A percentile compares a stretch with the other conserved stretches of the same genome.
Conservation (phyloP, 2,113 vertebrate genomes). For the Nothocercus nigrocapillus region DNA sequence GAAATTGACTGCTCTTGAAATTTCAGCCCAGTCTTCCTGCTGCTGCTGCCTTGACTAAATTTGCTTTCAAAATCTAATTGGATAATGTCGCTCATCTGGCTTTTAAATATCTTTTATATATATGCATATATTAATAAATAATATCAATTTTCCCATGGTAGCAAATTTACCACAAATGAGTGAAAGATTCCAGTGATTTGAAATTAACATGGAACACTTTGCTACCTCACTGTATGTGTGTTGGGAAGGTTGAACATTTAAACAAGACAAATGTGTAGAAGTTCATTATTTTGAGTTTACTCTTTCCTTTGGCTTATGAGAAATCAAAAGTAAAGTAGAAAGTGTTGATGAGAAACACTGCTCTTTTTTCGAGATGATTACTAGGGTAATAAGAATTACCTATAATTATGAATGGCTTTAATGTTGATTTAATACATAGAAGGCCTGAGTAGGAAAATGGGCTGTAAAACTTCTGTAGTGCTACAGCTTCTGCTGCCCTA, state of each 20-base stretch:
- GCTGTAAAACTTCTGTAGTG: neutral
- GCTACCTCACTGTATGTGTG: neutral
- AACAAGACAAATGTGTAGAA: neutral
- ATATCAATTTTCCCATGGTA: neutral
- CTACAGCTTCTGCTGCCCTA: neutral
- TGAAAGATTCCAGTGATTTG: neutral
- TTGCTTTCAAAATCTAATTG: neutral
- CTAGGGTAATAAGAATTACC: neutral
- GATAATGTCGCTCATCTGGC: neutral
- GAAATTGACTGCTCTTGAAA: conserved; percentile 25
- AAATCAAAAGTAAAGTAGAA: neutral
- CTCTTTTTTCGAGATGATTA: neutral
- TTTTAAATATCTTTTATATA: neutral
- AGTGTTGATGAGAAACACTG: neutral
- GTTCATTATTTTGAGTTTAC: neutral
- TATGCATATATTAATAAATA: too few relatives aligned
- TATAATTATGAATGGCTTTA: neutral
- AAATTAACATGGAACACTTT: neutral
- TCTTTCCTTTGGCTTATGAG: neutral
- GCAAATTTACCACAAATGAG: neutral
- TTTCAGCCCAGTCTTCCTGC: conserved; percentile 47
- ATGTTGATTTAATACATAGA: neutral
- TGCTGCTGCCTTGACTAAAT: conserved; percentile 8
- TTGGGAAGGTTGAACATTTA: conserved; percentile 22
- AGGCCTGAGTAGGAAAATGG: conserved; percentile 23